Evolutionary conservation across 2,888 invertebrate species (phyloP), one percentile per base, ranked within the genome.

Genomic region (Xylota segnis): DNA sequence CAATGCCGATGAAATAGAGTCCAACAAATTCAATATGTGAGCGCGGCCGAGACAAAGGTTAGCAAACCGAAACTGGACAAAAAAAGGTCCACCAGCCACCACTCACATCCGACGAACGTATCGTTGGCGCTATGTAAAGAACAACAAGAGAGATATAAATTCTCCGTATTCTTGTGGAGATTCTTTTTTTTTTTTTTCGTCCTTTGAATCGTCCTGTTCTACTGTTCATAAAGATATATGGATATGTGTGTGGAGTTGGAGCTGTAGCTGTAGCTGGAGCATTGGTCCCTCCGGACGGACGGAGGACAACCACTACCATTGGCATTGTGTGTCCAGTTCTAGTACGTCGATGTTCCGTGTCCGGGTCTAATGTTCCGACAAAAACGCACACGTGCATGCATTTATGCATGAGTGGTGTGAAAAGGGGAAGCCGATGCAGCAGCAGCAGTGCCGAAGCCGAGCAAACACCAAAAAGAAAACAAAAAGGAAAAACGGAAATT

Each of bases 301-400:
- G 58, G 45, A 71, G 10, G 58, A 61, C 72, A 65, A 45, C 68
- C 16, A 71, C 81, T 70, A 56, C 59, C 70, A 84, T 75, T 59
- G 70, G 74, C 68, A 75, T 65, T 79, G 70, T 77, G 34, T 77
- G 45, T 77, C 58, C 66, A 66, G 45, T 45, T 65, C 56, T 18
- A 43, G 77, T 43, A 27, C 16, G 68, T 86, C 86, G 56, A 72
- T 81, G 76, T 72, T 50, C 76, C 54, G 56, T 61, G 76, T 66
- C 59, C 71, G 43, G 63, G 66, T 72, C 86, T 82, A 82, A 86
- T 82, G 82, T 82, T 65, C 86, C 76, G 68, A 66, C 68, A 72
- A 82, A 77, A 86, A 86, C 82, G 86, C 82, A 86, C 82, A 86
- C 86, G 82, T 86, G 82, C 86, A 86, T 86, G 86, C 77, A 82